Evolutionary conservation across 1,140 invertebrate species (phyloP).

Genomic region (Liolophura sinensis): DNA sequence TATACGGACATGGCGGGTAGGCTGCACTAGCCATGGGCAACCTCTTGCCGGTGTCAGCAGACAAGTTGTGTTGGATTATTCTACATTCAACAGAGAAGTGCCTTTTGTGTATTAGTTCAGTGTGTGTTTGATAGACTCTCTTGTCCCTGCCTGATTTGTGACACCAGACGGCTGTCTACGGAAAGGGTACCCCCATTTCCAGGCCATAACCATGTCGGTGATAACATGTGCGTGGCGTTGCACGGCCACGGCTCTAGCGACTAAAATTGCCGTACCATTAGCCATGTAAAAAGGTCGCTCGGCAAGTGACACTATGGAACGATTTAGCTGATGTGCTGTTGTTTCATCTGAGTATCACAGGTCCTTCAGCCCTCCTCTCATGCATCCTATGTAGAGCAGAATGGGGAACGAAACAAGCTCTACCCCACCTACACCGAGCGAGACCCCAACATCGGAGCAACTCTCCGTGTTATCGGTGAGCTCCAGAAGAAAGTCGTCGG

Average conservation of each 20-base stretch:
- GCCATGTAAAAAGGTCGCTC: not conserved
- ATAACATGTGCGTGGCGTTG: not conserved
- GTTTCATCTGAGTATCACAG: not conserved
- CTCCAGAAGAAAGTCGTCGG: slow-evolving; percentile 35
- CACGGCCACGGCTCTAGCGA: not conserved
- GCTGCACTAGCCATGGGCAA: too few species aligned
- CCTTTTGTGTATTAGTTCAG: too few species aligned
- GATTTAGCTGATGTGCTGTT: not conserved
- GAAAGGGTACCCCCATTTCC: too few species aligned
- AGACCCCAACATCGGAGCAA: slow-evolving; percentile 30
- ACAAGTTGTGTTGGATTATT: too few species aligned
- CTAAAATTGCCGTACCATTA: not conserved
- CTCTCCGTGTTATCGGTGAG: slow-evolving; percentile 31
- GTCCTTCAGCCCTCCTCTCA: not conserved
- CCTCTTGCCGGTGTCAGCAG: too few species aligned
- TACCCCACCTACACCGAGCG: slow-evolving; percentile 23
- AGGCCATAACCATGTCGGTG: not conserved
- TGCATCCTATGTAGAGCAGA: not conserved
- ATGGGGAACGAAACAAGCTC: slow-evolving; percentile 48
- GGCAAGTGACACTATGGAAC: not conserved
- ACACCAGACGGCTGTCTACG: too few species aligned
- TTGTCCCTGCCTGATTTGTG: too few species aligned
- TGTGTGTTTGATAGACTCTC: too few species aligned
- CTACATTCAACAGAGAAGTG: too few species aligned
- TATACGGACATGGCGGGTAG: too few species aligned